Evolutionary conservation across 2,797 vertebrate species (phyloP), one percentile per base, ranked within the genome.

Genomic region (Chelon labrosus): DNA sequence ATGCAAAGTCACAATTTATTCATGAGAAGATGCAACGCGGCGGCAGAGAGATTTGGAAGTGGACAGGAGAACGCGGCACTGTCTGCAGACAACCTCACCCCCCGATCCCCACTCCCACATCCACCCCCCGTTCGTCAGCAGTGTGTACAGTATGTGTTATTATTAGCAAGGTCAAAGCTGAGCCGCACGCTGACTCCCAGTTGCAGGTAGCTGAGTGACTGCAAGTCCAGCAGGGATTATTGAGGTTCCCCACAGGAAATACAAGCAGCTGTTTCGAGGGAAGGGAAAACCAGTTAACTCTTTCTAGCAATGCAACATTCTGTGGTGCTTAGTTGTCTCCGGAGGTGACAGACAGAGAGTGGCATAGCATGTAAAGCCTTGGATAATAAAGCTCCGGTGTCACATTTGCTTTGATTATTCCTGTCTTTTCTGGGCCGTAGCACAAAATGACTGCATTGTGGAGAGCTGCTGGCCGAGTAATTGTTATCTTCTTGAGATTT

Each of bases 1-100:
- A 90, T 83, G 86, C 88, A 85, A 82, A 82, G 80, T 78, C 75
- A 78, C 89, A 71, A 89, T 69, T 91, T 91, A 94, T 93, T 92
- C 66, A 93, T 90, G 80, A 86, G 70, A 70, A 78, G 85, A 88
- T 42, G 73, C 79, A 68, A 62, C 70, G 4, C 6, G 10, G 25
- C 31, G 6, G 16, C 73, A 52, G 60, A 75, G 61, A 70, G 65
- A 77, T 59, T 62, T 51, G 59, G 61, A 68, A 39, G 31, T 46
- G 79, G 78, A 77, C 85, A 65, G 71, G 50, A 44, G 65, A 69
- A 62, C 42, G 12, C 50, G 6, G 38, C 39, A 37, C 44, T 42
- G 68, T 55, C 79, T 57, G 14, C 42, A 31, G 5, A 31, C 31
- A 1, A 1, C 31, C 31, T 3, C 31, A 3, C 31, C 31, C 31